Evolutionary conservation across 2,888 invertebrate species (phyloP), one percentile per base, ranked within the genome.

Genomic region (Drosophila quinaria): DNA sequence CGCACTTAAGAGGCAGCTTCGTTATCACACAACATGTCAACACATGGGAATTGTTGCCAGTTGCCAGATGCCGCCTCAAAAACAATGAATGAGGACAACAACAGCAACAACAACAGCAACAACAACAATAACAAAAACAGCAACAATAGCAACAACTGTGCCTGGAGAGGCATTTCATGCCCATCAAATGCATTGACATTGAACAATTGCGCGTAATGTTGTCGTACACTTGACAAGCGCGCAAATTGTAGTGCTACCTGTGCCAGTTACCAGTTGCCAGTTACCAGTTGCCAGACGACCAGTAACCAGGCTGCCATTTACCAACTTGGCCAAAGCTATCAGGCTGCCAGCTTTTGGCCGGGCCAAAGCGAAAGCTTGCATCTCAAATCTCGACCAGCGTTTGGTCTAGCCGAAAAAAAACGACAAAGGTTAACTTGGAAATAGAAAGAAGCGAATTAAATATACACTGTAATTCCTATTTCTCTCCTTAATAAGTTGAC

Each of bases 141-240:
- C 51, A 52, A 33, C 50, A 54, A 17, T n/a, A n/a, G 15, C 64
- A 64, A 15, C 65, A 54, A 71, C 44, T 64, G 52, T 46, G 60
- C 47, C 56, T 59, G 50, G 41, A 56, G 67, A 70, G 68, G 81
- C 82, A 87, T 89, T 87, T 87, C 85, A 87, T 89, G 89, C 87
- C 82, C 89, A 87, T 87, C 87, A 89, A 89, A 85, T 85, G 81
- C 89, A 78, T 78, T 87, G 87, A 87, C 89, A 87, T 87, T 87
- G 89, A 87, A 87, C 87, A 87, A 87, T 87, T 87, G 89, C 87
- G 87, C 89, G 89, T 87, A 87, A 87, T 87, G 87, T 87, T 87
- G 87, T 87, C 87, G 89, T 87, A 89, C 87, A 87, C 81, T 89
- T 87, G 87, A 87, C 87, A 87, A 87, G 89, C 89, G 87, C 87